Conservation (phyloP, 35 echinoderm and acorn worm species). For the Lytechinus variegatus region DNA sequence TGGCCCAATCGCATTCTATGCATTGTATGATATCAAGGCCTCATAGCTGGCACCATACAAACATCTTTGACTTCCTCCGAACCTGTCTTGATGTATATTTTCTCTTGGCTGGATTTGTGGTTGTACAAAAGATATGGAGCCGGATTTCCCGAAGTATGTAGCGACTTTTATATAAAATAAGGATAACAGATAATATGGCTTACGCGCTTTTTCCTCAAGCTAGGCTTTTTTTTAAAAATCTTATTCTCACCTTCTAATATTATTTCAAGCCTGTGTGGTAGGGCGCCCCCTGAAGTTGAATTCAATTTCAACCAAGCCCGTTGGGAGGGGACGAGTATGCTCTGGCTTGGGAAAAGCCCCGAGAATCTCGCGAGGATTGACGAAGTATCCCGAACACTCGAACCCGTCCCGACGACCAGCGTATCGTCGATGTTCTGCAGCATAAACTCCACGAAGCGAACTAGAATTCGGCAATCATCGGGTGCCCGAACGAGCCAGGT, state of each 20-base stretch:
- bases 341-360: not conserved
- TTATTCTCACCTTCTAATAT: not conserved
- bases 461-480: not conserved
- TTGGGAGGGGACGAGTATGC: constrained; percentile 1
- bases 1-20: too few relatives aligned
- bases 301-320: not conserved
- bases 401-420: not conserved
- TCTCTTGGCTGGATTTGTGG: too few relatives aligned
- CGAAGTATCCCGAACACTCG: constrained; percentile 14
- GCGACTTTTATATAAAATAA: too few relatives aligned
- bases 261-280: not conserved
- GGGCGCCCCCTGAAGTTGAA: not conserved
- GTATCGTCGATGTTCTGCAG: constrained; percentile 6
- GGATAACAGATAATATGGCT: too few relatives aligned
- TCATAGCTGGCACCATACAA: too few relatives aligned
- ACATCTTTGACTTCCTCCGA: too few relatives aligned
- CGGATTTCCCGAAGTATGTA: too few relatives aligned
- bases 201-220: too few relatives aligned
- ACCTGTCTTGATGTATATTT: too few relatives aligned
- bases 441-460: constrained; percentile 24
- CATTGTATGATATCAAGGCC: too few relatives aligned
- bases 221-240: too few relatives aligned
- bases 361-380: not conserved
- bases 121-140: too few relatives aligned
- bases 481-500: not conserved